Conservation (phyloP, 2,797 vertebrate genomes). For the Dendrocincla fuliginosa region DNA sequence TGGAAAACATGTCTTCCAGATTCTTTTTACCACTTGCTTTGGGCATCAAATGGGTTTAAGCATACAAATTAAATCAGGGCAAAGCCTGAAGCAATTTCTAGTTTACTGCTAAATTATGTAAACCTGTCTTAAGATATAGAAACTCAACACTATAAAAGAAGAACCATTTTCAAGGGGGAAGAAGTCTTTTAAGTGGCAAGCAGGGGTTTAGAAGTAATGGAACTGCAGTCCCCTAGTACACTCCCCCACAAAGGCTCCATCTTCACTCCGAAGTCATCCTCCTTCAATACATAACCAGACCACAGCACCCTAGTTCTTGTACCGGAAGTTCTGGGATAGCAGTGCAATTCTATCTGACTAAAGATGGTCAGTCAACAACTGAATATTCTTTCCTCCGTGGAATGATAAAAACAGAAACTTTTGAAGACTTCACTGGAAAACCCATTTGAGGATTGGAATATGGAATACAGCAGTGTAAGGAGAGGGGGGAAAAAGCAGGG, state of each 20-base stretch:
- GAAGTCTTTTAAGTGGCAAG: not conserved
- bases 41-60: not conserved
- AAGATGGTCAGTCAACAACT: not conserved
- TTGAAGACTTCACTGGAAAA: not conserved
- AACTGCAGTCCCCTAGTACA: not conserved
- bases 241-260: not conserved
- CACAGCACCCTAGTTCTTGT: not conserved
- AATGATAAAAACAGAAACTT: not conserved
- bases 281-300: not conserved
- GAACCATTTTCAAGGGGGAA: not conserved
- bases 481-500: not conserved
- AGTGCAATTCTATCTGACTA: not conserved
- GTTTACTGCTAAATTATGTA: not conserved
- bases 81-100: not conserved
- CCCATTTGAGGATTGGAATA: not conserved
- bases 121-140: not conserved
- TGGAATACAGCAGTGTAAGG: not conserved
- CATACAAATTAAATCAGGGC: not conserved
- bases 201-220: not conserved
- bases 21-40: not conserved
- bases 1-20: not conserved
- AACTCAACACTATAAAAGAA: not conserved
- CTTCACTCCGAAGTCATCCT: not conserved
- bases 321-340: not conserved
- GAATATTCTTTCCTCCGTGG: not conserved